These are phyloP conservation scores for Acanthurus tractus DNA, from an alignment of 2,797 vertebrate genomes.

Conservation along the genomic window DNA sequence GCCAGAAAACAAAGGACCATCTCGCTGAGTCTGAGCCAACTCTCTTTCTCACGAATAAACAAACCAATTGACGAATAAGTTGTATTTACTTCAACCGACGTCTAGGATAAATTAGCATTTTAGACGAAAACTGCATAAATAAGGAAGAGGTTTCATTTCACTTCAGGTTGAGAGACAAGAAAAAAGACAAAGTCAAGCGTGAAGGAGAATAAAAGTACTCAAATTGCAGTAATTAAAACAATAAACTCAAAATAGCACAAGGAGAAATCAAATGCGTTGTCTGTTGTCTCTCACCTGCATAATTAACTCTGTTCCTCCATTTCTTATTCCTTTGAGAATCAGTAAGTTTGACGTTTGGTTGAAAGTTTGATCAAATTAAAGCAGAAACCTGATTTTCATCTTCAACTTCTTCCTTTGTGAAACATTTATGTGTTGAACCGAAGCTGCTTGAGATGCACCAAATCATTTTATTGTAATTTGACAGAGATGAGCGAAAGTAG, in stretches of 20 bases:
- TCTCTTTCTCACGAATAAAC: not conserved
- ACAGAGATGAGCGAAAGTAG: too few relatives aligned
- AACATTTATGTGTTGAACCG: not conserved
- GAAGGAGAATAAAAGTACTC: too few relatives aligned
- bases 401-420: not conserved
- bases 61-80: conserved; percentile 7
- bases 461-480: too few relatives aligned
- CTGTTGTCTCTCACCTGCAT: not conserved
- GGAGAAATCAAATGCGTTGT: not conserved
- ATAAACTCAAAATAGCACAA: not conserved
- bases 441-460: not conserved
- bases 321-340: not conserved
- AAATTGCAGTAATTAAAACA: not conserved
- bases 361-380: conserved; percentile 2
- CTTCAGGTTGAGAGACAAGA: too few relatives aligned
- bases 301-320: not conserved
- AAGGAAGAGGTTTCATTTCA: not conserved
- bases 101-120: too few relatives aligned
- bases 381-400: not conserved
- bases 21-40: conserved; percentile 31
- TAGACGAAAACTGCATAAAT: not conserved
- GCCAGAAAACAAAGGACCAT: conserved; percentile 36
- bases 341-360: not conserved
- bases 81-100: not conserved
- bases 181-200: not conserved